These are phyloP conservation scores for Helicoverpa zea DNA, from an alignment of 1,140 invertebrate genomes.

Conservation along the genomic window DNA sequence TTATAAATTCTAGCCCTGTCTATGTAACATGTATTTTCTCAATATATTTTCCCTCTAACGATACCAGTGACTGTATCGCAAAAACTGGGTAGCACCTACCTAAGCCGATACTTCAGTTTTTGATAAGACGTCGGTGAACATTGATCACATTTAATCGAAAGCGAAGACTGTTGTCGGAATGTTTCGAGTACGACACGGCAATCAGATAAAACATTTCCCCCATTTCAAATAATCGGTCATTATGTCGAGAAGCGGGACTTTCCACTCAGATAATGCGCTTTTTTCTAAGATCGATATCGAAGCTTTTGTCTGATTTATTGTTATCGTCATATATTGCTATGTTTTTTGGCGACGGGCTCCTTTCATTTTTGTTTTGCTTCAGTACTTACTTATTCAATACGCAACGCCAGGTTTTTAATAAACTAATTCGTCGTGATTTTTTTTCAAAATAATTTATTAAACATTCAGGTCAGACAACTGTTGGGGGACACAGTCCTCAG, in stretches of 20 bases:
- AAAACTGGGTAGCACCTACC: conserved; percentile 19
- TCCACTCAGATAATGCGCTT: conserved; percentile 63
- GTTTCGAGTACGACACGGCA: conserved; percentile 52
- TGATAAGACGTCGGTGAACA: conserved; percentile 46
- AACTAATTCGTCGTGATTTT: conserved; percentile 5
- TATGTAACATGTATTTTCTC: conserved; percentile 4
- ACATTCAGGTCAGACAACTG: conserved; percentile 77
- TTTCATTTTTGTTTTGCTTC: background rate
- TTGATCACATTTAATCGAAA: conserved; percentile 59
- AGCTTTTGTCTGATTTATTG: conserved; percentile 38
- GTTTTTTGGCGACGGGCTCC: background rate
- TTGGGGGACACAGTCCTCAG: conserved; percentile 88
- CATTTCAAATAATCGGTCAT: conserved; percentile 75
- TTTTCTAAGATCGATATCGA: conserved; percentile 61
- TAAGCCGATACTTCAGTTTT: conserved; percentile 30
- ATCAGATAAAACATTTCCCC: conserved; percentile 71
- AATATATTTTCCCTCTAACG: conserved; percentile 11
- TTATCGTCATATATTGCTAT: conserved; percentile 24
- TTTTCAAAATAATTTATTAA: conserved; percentile 39
- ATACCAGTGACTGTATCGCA: background rate
- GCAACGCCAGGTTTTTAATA: background rate
- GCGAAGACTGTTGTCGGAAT: conserved; percentile 55
- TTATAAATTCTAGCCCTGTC: background rate
- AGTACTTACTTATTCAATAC: background rate
- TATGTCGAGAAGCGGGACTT: conserved; percentile 64